These are phyloP conservation scores for Laothoe populi DNA, from an alignment of 2,888 invertebrate species.

Conservation along the genomic window DNA sequence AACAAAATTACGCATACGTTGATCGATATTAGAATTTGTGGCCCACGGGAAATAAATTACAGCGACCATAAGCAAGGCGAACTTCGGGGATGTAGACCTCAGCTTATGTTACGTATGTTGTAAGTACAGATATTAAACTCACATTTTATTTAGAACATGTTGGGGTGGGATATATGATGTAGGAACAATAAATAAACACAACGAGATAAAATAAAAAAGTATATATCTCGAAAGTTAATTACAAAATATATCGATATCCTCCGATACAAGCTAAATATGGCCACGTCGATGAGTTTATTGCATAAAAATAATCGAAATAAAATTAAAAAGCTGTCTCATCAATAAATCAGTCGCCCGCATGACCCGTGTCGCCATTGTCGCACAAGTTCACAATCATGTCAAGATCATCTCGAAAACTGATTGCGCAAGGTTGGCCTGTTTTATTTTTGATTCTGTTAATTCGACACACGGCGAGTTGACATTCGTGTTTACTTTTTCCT, in stretches of 20 bases:
- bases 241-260: neutral
- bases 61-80: too few species aligned
- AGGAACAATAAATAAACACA: neutral
- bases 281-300: neutral
- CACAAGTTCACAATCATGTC: constrained; percentile 70
- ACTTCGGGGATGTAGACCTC: too few species aligned
- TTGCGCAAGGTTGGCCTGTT: constrained; percentile 63
- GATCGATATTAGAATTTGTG: too few species aligned
- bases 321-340: constrained; percentile 31
- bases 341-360: constrained; percentile 70
- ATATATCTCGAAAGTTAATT: neutral
- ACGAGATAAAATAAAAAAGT: too few species aligned
- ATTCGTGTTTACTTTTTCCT: neutral
- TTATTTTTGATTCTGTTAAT: constrained; percentile 30
- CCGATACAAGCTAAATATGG: neutral
- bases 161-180: neutral
- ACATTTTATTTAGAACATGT: neutral
- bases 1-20: too few species aligned
- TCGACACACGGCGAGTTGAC: neutral
- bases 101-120: too few species aligned
- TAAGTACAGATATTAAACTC: neutral
- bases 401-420: constrained; percentile 59
- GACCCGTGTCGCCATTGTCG: constrained; percentile 65
- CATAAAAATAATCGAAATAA: constrained; percentile 4
- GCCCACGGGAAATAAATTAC: too few species aligned